Percentiles rank a stretch among this genome's conserved stretches.
Evolutionary conservation across 2,113 vertebrate genomes (phyloP).

Genomic region (Gymnocephalus cernua): DNA sequence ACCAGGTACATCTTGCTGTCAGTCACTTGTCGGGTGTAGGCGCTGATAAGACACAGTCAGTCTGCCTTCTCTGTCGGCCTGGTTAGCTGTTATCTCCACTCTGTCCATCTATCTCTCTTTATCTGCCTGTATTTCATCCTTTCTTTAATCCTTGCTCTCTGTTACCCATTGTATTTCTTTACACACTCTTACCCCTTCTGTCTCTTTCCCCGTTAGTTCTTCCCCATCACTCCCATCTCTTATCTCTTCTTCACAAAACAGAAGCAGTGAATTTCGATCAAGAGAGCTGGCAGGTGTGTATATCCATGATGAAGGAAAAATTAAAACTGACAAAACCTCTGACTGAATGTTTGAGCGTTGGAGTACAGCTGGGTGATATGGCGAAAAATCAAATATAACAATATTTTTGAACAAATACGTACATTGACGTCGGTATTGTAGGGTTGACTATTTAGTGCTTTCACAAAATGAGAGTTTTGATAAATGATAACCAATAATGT

Average conservation of each 20-base stretch:
- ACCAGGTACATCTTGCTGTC: conserved; percentile 47
- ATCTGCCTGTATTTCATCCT: conserved; percentile 18
- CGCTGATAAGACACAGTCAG: conserved; percentile 65
- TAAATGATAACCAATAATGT: too few species aligned
- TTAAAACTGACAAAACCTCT: conserved; percentile 7
- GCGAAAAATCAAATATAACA: too few species aligned
- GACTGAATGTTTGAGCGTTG: background rate
- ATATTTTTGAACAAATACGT: too few species aligned
- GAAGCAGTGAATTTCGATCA: conserved; percentile 2
- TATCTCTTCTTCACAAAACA: background rate
- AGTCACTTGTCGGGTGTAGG: conserved; percentile 58
- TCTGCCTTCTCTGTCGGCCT: conserved; percentile 40
- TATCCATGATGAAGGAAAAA: conserved; percentile 4
- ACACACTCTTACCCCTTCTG: background rate
- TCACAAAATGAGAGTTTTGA: too few species aligned
- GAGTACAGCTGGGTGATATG: too few species aligned
- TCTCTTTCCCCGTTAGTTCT: background rate
- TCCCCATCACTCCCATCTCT: background rate
- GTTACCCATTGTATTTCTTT: background rate
- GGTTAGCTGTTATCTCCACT: conserved; percentile 40
- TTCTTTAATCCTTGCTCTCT: background rate
- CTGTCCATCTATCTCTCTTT: conserved; percentile 1
- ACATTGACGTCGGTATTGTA: too few species aligned
- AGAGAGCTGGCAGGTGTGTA: conserved; percentile 2
- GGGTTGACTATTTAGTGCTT: too few species aligned